These are phyloP conservation scores for Drosophila tropicalis DNA, from an alignment of 1,140 invertebrate genomes.

Conservation along the genomic window DNA sequence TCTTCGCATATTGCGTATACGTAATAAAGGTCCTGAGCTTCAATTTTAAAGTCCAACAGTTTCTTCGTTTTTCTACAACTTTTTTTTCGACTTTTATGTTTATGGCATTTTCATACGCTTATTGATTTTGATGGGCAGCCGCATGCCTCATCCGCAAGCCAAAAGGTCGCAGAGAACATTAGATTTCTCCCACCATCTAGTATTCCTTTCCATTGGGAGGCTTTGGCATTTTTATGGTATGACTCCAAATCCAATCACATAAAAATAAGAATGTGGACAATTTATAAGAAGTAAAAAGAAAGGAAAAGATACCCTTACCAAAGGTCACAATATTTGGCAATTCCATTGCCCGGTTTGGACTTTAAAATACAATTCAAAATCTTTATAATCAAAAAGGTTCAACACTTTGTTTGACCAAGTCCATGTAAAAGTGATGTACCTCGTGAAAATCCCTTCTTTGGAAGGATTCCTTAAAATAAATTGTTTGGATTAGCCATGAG, in stretches of 20 bases:
- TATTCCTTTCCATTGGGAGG: constrained; percentile 20
- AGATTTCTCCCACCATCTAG: background rate
- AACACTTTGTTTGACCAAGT: background rate
- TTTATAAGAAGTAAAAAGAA: background rate
- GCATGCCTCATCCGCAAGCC: constrained; percentile 28
- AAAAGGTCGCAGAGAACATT: constrained; percentile 46
- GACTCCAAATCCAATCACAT: constrained; percentile 74
- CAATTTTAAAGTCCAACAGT: constrained; percentile 47
- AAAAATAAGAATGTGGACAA: constrained; percentile 58
- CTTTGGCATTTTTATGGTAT: constrained; percentile 50
- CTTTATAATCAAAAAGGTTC: background rate
- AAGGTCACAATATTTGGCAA: background rate
- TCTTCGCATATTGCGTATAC: constrained; percentile 42
- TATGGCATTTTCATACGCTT: constrained; percentile 71
- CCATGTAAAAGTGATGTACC: background rate
- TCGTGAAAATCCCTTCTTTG: constrained; percentile 41
- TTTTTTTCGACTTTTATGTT: constrained; percentile 59
- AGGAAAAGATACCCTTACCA: constrained; percentile 23
- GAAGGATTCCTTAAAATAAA: constrained; percentile 46
- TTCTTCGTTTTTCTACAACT: background rate
- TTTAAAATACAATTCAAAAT: background rate
- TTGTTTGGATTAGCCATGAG: constrained; percentile 58
- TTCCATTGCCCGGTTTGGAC: background rate
- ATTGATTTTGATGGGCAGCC: constrained; percentile 67
- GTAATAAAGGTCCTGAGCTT: constrained; percentile 28